These are phyloP conservation scores for Lycodopsis pacificus DNA, from an alignment of 2,797 vertebrate genomes.

Conservation along the genomic window DNA sequence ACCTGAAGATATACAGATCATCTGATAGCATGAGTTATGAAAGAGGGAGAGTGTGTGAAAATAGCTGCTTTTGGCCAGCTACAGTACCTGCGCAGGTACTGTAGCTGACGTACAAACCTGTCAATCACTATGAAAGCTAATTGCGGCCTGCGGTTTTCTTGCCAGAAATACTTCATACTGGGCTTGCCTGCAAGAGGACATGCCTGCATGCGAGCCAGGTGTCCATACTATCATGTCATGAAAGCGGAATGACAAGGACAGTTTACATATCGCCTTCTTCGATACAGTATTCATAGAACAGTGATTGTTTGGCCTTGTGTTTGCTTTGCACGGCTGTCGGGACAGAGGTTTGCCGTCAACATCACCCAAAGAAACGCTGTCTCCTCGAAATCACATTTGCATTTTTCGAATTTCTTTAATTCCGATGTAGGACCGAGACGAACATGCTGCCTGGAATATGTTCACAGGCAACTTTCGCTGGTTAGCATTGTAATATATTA, in stretches of 20 bases:
- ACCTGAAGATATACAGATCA: slow-evolving; percentile 65
- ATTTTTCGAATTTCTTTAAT: slow-evolving; percentile 1
- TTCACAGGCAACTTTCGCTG: not conserved
- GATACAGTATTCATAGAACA: not conserved
- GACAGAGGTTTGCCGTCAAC: not conserved
- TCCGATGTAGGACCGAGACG: not conserved
- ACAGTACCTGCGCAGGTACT: slow-evolving; percentile 52
- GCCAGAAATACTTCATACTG: slow-evolving; percentile 5
- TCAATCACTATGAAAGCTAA: slow-evolving; percentile 62
- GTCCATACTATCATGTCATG: not conserved
- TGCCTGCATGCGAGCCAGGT: slow-evolving; percentile 14
- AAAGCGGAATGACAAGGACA: not conserved
- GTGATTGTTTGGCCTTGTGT: not conserved
- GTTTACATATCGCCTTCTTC: not conserved
- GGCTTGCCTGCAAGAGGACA: not conserved
- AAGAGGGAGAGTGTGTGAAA: slow-evolving; percentile 54
- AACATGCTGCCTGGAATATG: not conserved
- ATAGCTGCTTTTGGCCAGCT: slow-evolving; percentile 52
- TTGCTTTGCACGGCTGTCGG: not conserved
- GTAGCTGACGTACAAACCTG: slow-evolving; percentile 46
- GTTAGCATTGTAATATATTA: not conserved
- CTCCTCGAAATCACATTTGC: not conserved
- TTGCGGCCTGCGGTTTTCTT: slow-evolving; percentile 25
- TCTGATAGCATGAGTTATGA: slow-evolving; percentile 74
- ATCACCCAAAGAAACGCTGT: not conserved